Base-by-base conservation (phyloP, 2,888 invertebrate genomes). In the Orthosia incerta region DNA sequence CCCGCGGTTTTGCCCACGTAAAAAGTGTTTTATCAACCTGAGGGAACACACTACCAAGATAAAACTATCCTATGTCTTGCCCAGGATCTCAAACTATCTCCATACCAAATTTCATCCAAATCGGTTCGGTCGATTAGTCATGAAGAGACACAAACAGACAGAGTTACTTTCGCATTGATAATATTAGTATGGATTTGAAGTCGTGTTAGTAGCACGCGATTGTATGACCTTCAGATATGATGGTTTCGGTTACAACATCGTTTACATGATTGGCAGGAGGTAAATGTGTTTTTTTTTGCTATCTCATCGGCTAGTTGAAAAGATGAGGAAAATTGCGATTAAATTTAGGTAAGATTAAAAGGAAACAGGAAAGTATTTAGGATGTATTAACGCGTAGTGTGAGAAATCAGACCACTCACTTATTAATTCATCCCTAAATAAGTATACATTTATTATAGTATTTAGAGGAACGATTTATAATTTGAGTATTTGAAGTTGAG, bases 181-280 rank as follows among this genome's bases (percentile, higher is more conserved):
- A 39, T 39, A 39, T 39, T 39, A 39, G 39, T 39, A 39, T 39
- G 39, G 39, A 39, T 82, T 77, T 79, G 62, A 59, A 57, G 55
- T 67, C 51, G 67, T 61, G 66, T 82, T 81, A 63, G 20, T 62
- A 18, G 74, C 83, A 81, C 81, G 81, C 81, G 81, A 71, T 71
- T n/a, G 9, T 31, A 53, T 67, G 71, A 74, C 80, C 80, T 83
- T 77, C 68, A 50, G 45, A 51, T 76, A 20, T 18, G 61, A 75
- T 73, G 60, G 59, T 63, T 75, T 83, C 82, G 55, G 75, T 72
- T 80, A 80, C 77, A 65, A 67, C 64, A 79, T 59, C 57, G 39
- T 63, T 70, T 23, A 62, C 46, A n/a, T 63, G 74, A 82, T 67
- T 74, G 39, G 57, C 4, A 53, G 59, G 59, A 26, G 46, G 60